Conservation (phyloP, 2,797 vertebrate genomes). For the Diceros bicornis region DNA sequence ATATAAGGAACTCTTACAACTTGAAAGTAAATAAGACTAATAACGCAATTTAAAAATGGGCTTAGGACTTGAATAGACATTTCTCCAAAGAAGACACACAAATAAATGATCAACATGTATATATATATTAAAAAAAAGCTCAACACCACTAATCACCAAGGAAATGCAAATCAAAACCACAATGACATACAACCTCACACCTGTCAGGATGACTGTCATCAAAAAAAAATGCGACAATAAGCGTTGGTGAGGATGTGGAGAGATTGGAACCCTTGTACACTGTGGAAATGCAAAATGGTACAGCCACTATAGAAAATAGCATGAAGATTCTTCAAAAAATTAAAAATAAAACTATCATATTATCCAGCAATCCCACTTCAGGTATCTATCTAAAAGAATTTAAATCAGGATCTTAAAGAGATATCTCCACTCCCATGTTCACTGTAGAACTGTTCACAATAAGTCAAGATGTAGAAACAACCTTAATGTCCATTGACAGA, state of each 20-base stretch:
- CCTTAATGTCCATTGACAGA: background rate
- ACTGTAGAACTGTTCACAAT: background rate
- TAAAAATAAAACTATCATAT: background rate
- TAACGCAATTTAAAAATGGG: background rate
- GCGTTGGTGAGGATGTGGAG: background rate
- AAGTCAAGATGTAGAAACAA: background rate
- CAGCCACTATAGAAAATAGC: background rate
- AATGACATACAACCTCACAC: background rate
- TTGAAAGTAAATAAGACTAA: background rate
- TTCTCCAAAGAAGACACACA: background rate
- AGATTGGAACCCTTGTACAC: background rate
- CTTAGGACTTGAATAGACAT: background rate
- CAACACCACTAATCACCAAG: background rate
- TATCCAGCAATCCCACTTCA: background rate
- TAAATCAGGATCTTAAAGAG: background rate
- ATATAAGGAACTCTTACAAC: background rate
- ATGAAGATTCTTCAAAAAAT: background rate
- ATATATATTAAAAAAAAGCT: background rate
- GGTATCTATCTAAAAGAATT: background rate
- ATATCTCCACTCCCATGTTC: background rate
- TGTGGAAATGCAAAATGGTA: background rate
- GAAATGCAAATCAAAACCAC: background rate
- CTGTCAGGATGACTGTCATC: background rate
- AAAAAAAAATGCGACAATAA: background rate
- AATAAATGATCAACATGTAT: background rate